phyloP scores from a whole-genome alignment of 1,140 invertebrate genomes.

The Stegodyphus dumicola region DNA sequence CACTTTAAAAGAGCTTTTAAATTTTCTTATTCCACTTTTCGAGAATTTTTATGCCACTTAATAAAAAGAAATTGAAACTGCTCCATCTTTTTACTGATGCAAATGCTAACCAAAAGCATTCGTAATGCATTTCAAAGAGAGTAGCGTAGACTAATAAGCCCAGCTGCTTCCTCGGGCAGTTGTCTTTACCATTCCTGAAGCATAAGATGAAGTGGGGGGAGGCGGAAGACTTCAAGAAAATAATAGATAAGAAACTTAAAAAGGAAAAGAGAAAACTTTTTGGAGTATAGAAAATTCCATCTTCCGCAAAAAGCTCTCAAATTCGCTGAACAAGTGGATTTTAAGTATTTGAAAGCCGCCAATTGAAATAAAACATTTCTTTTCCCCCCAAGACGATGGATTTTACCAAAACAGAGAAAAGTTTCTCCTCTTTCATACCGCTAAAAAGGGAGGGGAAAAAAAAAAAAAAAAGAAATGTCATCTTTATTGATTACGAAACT shows the following conservation, averaged over 20 bases:
- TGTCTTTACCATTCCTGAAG: too few species aligned
- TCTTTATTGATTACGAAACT: slow-evolving; percentile 41
- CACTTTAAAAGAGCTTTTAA: too few species aligned
- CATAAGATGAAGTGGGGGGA: too few species aligned
- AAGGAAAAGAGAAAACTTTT: slow-evolving; percentile 11
- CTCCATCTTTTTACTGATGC: too few species aligned
- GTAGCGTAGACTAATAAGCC: neutral
- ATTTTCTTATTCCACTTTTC: too few species aligned
- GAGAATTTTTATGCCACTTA: too few species aligned
- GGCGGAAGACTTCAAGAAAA: neutral
- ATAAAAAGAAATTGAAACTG: too few species aligned
- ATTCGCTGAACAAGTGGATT: slow-evolving; percentile 56
- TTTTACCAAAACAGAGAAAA: slow-evolving; percentile 39
- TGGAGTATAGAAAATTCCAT: slow-evolving; percentile 21
- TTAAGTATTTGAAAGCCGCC: slow-evolving; percentile 60
- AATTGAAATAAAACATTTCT: slow-evolving; percentile 57
- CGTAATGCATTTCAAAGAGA: slow-evolving; percentile 1
- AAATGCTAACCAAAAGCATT: neutral
- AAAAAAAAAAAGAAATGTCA: neutral
- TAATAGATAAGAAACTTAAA: slow-evolving; percentile 2
- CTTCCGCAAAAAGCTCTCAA: slow-evolving; percentile 34
- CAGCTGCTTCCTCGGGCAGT: neutral
- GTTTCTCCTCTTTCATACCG: neutral
- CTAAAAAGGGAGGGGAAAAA: slow-evolving; percentile 10
- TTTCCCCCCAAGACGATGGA: slow-evolving; percentile 10